phyloP scores from a whole-genome alignment of 2,113 vertebrate genomes.

The Otus sunia region DNA sequence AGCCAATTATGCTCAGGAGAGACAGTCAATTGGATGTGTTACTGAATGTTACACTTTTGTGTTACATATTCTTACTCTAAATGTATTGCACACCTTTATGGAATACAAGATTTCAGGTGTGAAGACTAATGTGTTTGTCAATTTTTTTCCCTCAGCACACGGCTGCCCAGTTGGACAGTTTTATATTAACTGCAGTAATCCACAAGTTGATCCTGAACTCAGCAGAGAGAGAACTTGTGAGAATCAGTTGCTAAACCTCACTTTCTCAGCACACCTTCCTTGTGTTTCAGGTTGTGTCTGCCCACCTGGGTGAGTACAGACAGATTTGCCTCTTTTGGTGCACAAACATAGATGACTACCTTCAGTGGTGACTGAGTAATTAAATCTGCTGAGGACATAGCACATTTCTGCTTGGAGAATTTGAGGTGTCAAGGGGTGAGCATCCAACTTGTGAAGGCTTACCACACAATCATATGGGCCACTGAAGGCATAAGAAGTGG shows the following conservation, averaged over 20 bases:
- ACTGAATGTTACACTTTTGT: neutral
- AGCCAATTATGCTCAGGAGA: neutral
- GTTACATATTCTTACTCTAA: neutral
- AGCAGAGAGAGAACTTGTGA: constrained; percentile 88
- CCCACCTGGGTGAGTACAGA: constrained; percentile 82
- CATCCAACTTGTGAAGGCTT: neutral
- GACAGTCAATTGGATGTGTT: neutral
- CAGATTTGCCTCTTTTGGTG: neutral
- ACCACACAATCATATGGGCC: rapidly evolving
- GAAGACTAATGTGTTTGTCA: neutral
- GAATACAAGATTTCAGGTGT: neutral
- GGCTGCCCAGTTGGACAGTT: constrained; percentile 85
- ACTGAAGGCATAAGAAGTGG: neutral
- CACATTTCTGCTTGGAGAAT: neutral
- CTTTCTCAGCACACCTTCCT: constrained; percentile 80
- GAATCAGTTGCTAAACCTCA: constrained; percentile 90
- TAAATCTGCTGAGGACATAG: neutral
- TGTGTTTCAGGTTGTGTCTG: constrained; percentile 91
- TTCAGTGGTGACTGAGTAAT: neutral
- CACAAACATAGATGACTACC: neutral
- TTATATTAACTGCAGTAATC: constrained; percentile 86
- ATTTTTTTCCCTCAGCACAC: constrained; percentile 52
- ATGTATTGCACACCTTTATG: neutral
- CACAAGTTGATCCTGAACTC: constrained; percentile 38
- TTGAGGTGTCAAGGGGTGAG: neutral